phyloP scores from a whole-genome alignment of 2,113 vertebrate genomes.

The Formicarius rufipectus region DNA sequence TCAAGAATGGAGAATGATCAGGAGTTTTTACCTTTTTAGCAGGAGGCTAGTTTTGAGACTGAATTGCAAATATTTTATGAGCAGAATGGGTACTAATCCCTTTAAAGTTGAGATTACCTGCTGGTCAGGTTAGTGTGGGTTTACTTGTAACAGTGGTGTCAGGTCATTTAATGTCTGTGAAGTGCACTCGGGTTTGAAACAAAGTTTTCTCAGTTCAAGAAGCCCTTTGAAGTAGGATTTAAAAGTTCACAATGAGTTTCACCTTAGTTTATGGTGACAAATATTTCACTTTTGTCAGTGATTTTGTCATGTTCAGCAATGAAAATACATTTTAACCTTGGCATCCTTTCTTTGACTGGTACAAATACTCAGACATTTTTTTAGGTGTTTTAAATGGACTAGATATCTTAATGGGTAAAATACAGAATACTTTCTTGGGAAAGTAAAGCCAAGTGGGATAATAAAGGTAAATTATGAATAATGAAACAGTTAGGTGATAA shows the following conservation, averaged over 20 bases:
- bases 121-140: not conserved
- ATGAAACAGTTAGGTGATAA: not conserved
- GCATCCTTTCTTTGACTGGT: not conserved
- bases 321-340: not conserved
- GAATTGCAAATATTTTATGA: not conserved
- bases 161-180: not conserved
- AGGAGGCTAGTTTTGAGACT: not conserved
- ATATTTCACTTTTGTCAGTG: not conserved
- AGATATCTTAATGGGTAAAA: not conserved
- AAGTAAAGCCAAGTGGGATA: not conserved
- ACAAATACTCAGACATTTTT: not conserved
- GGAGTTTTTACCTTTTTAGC: not conserved
- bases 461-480: not conserved
- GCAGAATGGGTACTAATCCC: not conserved
- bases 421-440: not conserved
- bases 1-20: not conserved
- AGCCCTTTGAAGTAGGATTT: not conserved
- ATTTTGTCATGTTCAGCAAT: not conserved
- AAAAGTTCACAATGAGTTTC: not conserved
- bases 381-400: not conserved
- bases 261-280: not conserved
- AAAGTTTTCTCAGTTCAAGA: not conserved
- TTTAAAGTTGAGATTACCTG: not conserved
- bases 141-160: not conserved
- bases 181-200: not conserved